Conservation (phyloP, 1,140 invertebrate genomes). For the Eriosoma lanigerum region DNA sequence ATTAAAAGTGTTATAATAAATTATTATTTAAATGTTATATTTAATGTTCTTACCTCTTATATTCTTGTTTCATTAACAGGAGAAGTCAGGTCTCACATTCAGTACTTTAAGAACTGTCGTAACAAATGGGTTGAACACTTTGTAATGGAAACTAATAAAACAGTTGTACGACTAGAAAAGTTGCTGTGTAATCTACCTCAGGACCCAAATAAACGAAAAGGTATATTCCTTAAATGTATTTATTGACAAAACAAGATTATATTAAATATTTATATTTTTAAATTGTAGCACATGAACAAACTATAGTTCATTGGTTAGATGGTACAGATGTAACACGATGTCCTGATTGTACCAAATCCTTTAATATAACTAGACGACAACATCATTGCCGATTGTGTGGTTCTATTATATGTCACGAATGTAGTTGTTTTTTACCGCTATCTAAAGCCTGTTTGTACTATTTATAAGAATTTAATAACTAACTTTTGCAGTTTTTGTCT, state of each 20-base stretch:
- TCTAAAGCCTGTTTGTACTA: constrained; percentile 77
- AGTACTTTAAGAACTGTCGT: constrained; percentile 76
- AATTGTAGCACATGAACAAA: constrained; percentile 69
- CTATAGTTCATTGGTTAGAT: constrained; percentile 90
- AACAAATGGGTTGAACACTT: constrained; percentile 78
- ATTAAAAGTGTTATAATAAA: background rate
- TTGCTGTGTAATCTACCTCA: constrained; percentile 79
- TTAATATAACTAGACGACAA: constrained; percentile 82
- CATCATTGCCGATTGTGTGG: constrained; percentile 97
- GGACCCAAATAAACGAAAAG: constrained; percentile 81
- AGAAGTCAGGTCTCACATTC: constrained; percentile 68
- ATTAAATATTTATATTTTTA: too few relatives aligned
- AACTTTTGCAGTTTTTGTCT: too few relatives aligned
- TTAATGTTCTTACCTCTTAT: too few relatives aligned
- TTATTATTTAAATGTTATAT: constrained; percentile 48
- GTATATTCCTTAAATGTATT: constrained; percentile 58
- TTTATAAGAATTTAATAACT: background rate
- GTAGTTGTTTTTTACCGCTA: constrained; percentile 84
- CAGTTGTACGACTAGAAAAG: constrained; percentile 91
- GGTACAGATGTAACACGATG: constrained; percentile 87
- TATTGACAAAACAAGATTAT: constrained; percentile 58
- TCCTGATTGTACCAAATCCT: constrained; percentile 85
- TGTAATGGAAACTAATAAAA: constrained; percentile 92
- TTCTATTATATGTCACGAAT: constrained; percentile 90
- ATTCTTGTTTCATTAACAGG: constrained; percentile 60